A percentile compares a stretch with the other conserved stretches of the same genome.
phyloP scores from a whole-genome alignment of 1,140 invertebrate species.

The Brevipalpus yothersi region DNA sequence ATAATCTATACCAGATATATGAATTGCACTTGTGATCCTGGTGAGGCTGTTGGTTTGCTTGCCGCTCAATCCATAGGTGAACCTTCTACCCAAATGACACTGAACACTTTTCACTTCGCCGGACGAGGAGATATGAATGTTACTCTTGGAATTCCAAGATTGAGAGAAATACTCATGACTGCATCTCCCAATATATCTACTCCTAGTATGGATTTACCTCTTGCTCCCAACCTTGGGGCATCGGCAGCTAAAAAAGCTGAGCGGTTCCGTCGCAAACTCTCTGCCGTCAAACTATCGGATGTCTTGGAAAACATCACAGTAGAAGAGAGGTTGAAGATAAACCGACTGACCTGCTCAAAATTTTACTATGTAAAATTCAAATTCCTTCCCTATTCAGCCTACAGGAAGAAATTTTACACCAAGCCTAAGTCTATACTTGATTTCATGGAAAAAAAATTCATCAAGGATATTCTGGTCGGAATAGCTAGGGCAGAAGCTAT shows the following conservation, averaged over 20 bases:
- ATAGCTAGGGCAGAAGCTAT: conserved; percentile 15
- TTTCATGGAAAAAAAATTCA: conserved; percentile 23
- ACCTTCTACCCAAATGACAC: conserved; percentile 97
- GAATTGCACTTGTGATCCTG: conserved; percentile 49
- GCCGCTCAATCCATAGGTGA: conserved; percentile 50
- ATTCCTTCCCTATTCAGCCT: conserved; percentile 42
- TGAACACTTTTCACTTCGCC: conserved; percentile 99
- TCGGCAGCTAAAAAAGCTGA: conserved; percentile 7
- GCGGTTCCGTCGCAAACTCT: conserved; percentile 38
- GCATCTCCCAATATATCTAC: conserved; percentile 78
- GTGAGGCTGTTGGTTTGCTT: conserved; percentile 83
- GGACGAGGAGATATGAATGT: conserved; percentile 99
- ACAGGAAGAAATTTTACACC: conserved; percentile 39
- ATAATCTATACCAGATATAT: conserved; percentile 51
- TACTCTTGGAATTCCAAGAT: conserved; percentile 81
- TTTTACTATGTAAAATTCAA: conserved; percentile 27
- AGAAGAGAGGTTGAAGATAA: conserved; percentile 27
- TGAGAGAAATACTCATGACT: conserved; percentile 90
- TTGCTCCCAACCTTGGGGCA: conserved; percentile 18
- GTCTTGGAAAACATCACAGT: conserved; percentile 49
- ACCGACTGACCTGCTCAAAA: conserved; percentile 7
- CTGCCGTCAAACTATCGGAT: conserved; percentile 44
- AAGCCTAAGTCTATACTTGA: conserved; percentile 34
- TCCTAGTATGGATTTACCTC: conserved; percentile 81
- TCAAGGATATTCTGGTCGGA: conserved; percentile 16